Evolutionary conservation across 2,113 vertebrate genomes (phyloP).

Genomic region (Grammomys surdaster): DNA sequence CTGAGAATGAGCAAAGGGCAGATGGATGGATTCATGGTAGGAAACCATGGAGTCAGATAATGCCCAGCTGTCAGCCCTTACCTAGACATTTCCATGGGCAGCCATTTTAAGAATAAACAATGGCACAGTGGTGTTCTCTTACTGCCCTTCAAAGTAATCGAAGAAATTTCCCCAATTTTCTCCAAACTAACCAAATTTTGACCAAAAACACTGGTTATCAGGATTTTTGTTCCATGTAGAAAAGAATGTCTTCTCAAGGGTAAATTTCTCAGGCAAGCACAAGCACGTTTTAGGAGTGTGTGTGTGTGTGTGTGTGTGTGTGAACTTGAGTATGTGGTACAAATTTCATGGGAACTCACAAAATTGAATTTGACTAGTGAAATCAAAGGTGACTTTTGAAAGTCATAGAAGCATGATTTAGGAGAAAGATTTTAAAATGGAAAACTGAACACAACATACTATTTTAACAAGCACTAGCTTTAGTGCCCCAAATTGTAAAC

Average conservation of each 20-base stretch:
- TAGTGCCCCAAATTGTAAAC: background rate
- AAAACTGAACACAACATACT: background rate
- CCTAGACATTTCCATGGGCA: background rate
- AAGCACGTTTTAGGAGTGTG: too few species aligned
- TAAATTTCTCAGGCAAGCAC: background rate
- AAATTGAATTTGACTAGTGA: slow-evolving; percentile 21
- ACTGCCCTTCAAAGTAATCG: background rate
- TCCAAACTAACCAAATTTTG: background rate
- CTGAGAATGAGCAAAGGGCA: background rate
- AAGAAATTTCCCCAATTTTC: background rate
- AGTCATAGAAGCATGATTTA: background rate
- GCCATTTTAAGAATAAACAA: background rate
- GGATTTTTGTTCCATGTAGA: slow-evolving; percentile 1
- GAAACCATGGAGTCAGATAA: background rate
- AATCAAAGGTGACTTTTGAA: background rate
- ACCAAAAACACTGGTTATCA: background rate
- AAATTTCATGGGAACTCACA: background rate
- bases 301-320: background rate
- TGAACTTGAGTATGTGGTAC: background rate
- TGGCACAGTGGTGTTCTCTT: background rate
- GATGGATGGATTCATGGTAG: background rate
- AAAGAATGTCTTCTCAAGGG: background rate
- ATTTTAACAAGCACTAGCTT: background rate
- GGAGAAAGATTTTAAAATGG: background rate
- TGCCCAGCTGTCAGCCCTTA: background rate